phyloP scores from a whole-genome alignment of 1,140 invertebrate species.

The Octopus sinensis region DNA sequence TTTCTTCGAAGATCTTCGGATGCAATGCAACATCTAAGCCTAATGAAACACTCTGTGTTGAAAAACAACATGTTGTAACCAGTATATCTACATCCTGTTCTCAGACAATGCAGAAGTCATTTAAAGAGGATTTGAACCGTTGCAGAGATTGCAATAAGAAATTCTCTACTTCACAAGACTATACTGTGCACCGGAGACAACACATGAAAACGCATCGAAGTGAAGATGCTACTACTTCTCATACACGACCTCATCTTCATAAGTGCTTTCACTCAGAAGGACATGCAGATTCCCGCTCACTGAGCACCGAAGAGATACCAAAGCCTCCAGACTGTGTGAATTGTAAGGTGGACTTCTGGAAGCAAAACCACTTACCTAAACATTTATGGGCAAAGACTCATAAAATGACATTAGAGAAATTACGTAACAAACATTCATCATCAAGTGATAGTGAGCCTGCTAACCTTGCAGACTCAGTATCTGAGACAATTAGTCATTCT shows the following conservation, averaged over 20 bases:
- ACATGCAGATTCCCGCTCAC: background rate
- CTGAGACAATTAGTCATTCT: constrained; percentile 12
- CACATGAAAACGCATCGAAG: constrained; percentile 4
- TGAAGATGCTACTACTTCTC: background rate
- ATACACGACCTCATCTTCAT: background rate
- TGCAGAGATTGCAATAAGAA: background rate
- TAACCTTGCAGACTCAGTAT: constrained; percentile 83
- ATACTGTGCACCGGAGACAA: background rate
- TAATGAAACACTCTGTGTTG: no score
- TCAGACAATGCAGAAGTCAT: background rate
- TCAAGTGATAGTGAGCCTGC: constrained; percentile 82
- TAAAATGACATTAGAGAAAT: constrained; percentile 76
- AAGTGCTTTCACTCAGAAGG: constrained; percentile 6
- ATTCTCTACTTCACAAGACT: background rate
- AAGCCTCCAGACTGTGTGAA: constrained; percentile 87
- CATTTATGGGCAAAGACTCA: constrained; percentile 95
- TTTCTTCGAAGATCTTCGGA: no score
- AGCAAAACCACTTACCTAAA: constrained; percentile 92
- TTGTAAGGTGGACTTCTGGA: constrained; percentile 92
- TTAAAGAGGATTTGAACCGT: constrained; percentile 1
- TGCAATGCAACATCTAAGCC: no score
- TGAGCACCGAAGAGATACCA: background rate
- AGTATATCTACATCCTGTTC: background rate
- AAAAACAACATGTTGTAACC: no score
- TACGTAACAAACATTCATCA: constrained; percentile 58